phyloP scores from a whole-genome alignment of 2,888 invertebrate genomes.

The Orthosia gracilis region DNA sequence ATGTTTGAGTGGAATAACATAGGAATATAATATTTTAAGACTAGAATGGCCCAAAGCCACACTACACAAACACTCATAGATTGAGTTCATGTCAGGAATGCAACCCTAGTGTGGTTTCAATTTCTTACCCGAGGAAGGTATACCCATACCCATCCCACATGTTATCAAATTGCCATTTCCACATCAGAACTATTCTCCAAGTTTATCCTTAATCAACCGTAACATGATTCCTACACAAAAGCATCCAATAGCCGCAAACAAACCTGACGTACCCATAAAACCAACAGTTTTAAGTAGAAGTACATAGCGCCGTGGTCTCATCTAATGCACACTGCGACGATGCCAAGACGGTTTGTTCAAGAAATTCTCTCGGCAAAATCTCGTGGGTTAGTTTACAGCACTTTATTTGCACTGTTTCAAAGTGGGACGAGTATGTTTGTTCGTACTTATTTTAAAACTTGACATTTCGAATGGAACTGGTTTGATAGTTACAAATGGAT shows the following conservation, averaged over 20 bases:
- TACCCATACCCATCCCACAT: too few relatives aligned
- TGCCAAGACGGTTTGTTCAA: constrained; percentile 56
- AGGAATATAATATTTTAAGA: too few relatives aligned
- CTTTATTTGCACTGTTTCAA: constrained; percentile 54
- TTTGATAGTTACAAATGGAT: constrained; percentile 34
- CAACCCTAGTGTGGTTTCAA: neutral
- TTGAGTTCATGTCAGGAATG: neutral
- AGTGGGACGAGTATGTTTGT: constrained; percentile 45
- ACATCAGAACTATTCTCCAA: neutral
- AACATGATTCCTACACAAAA: neutral
- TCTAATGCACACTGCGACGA: constrained; percentile 48
- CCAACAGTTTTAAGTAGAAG: neutral
- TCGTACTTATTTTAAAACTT: constrained; percentile 29
- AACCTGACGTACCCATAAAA: neutral
- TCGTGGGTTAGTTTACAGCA: constrained; percentile 46
- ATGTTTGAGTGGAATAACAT: too few relatives aligned
- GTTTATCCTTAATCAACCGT: constrained; percentile 12
- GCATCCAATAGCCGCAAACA: constrained; percentile 6
- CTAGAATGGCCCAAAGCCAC: neutral
- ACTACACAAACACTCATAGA: neutral
- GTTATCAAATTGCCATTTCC: neutral
- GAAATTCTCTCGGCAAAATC: constrained; percentile 41
- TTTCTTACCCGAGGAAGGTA: too few relatives aligned
- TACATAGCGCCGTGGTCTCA: constrained; percentile 4
- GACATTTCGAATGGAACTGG: constrained; percentile 24